Evolutionary conservation across 2,797 vertebrate genomes (phyloP), one percentile per base, ranked within the genome.

Genomic region (Lithobates sylvaticus): DNA sequence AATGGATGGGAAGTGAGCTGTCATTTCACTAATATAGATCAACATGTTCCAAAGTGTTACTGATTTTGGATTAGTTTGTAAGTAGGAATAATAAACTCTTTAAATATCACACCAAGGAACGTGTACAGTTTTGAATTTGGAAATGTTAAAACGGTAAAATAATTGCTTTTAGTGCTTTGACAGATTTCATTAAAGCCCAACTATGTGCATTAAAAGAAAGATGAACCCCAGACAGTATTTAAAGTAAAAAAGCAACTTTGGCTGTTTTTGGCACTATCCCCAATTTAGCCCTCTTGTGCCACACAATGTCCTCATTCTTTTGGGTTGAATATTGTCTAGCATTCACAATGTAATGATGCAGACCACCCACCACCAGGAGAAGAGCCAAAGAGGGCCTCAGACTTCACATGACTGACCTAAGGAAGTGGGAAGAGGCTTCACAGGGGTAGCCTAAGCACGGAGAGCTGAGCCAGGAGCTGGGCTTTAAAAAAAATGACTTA

Each of bases 11-110:
- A 86, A 64, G 73, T 61, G 67, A 86, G 67, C 34, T 61, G 21
- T 73, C 70, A 71, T 67, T 54, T 69, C 36, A 77, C 85, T 77
- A 86, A 34, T 77, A 86, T 72, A 86, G 23, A 65, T 71, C 73
- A 47, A 36, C 79, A 86, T 77, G 78, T 54, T 47, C 71, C 68
- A 34, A 32, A 81, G 47, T 81, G 32, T 70, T 39, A 81, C 68
- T 39, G 68, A 81, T 54, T 81, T 69, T 58, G 47, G 69, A 36
- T 72, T 81, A 81, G 27, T 81, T 36, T 71, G 70, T 44, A 71
- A 81, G 44, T 58, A 26, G 68, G 47, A 72, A 81, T 36, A 72
- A 81, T 72, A 72, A 81, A 70, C 67, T 50, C 44, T 80, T 36
- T 80, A 34, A 70, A 47, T 26, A n/a, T 81, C 79, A 72, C 79